A percentile compares a stretch with the other conserved stretches of the same genome.
Evolutionary conservation across 1,140 invertebrate species (phyloP).

Genomic region (Apis cerana): DNA sequence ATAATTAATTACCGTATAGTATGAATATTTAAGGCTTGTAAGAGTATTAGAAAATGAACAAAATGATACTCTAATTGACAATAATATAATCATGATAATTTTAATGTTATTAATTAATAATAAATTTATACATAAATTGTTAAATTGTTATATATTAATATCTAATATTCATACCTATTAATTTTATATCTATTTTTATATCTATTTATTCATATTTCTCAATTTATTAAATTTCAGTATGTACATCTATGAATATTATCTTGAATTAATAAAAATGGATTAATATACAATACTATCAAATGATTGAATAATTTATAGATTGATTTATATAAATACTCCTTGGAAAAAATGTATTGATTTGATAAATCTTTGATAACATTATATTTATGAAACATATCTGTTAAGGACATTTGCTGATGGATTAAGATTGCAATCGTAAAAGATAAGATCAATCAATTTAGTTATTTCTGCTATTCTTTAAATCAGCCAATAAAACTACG

Average conservation of each 20-base stretch:
- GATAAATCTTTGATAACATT: background rate
- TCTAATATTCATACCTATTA: background rate
- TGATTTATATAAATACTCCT: no score
- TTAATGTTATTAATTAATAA: constrained; percentile 5
- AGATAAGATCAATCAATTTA: constrained; percentile 36
- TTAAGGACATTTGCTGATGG: background rate
- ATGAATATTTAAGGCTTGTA: background rate
- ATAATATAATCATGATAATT: constrained; percentile 4
- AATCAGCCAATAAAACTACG: constrained; percentile 14
- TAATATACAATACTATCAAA: no score
- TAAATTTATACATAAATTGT: constrained; percentile 35
- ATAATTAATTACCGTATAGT: background rate
- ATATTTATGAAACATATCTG: constrained; percentile 21
- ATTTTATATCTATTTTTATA: background rate
- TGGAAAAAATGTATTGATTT: background rate
- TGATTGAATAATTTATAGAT: background rate
- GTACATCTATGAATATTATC: background rate
- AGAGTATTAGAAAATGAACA: background rate
- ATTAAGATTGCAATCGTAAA: background rate
- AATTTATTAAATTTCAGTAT: background rate
- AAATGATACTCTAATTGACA: constrained; percentile 15
- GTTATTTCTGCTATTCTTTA: background rate
- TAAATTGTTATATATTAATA: background rate
- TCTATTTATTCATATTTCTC: no score
- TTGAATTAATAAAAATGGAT: background rate